These are phyloP conservation scores for Cheumatopsyche charites DNA, from an alignment of 1,140 invertebrate species.

Conservation along the genomic window DNA sequence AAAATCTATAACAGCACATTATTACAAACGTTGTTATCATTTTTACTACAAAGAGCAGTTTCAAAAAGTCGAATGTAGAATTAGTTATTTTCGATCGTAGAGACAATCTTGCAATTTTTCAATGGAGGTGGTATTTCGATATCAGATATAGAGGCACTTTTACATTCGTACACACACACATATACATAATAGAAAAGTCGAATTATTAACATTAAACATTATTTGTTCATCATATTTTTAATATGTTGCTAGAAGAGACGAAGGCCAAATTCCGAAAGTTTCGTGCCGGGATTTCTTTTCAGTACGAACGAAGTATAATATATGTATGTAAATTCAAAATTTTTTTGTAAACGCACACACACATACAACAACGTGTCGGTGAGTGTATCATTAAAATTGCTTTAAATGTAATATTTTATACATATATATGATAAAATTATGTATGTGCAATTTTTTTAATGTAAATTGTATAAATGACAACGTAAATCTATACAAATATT, in stretches of 20 bases:
- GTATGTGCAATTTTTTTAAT: constrained; percentile 27
- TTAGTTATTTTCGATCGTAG: no score
- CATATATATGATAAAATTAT: constrained; percentile 26
- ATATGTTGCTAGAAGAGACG: no score
- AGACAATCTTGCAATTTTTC: no score
- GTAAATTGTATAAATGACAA: constrained; percentile 34
- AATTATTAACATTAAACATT: no score
- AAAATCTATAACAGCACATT: no score
- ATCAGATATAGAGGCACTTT: not conserved
- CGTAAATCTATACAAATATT: constrained; percentile 21
- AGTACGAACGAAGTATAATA: not conserved
- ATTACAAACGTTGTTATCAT: no score
- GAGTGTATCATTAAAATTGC: not conserved
- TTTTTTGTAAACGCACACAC: constrained; percentile 14
- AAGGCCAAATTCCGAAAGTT: no score
- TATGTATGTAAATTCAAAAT: constrained; percentile 4
- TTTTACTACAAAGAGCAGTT: no score
- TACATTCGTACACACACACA: not conserved
- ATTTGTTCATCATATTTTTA: no score
- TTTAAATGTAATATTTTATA: constrained; percentile 12
- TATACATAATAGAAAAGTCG: not conserved
- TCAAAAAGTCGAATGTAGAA: no score
- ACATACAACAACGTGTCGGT: not conserved
- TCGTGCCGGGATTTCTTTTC: not conserved
- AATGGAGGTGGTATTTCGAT: no score